Percentiles rank a stretch among this genome's conserved stretches.
These are phyloP conservation scores for Clavelina lepadiformis DNA, from an alignment of 23 tunicate species.

Conservation along the genomic window DNA sequence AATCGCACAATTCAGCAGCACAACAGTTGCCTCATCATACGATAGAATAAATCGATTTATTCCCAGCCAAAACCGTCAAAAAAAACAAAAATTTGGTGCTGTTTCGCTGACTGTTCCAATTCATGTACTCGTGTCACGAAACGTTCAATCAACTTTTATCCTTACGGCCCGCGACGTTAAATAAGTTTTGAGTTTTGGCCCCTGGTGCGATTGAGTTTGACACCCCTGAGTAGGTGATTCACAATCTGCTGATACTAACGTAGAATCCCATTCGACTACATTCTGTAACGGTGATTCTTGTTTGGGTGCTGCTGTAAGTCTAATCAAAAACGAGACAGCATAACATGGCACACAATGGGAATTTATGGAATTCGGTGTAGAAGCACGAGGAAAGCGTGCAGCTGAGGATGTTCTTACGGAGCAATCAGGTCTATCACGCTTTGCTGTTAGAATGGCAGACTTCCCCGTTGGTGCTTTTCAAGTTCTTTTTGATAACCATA, in stretches of 20 bases:
- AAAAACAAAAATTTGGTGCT: no score
- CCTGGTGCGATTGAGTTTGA: no score
- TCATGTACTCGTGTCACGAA: no score
- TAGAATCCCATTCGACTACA: constrained; percentile 19
- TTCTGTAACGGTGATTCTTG: constrained; percentile 17
- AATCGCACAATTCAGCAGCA: no score
- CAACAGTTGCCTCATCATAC: no score
- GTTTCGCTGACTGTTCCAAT: no score
- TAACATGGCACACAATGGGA: constrained; percentile 21
- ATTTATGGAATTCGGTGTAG: constrained; percentile 10
- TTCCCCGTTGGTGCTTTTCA: constrained; percentile 24
- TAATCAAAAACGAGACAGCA: constrained; percentile 21
- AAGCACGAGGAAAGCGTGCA: constrained; percentile 3
- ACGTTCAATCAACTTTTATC: no score
- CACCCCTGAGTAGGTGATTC: no score
- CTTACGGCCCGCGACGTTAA: no score
- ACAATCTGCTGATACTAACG: constrained; percentile 30
- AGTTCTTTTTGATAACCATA: constrained; percentile 19
- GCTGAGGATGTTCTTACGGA: constrained; percentile 10
- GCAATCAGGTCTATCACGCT: constrained; percentile 14
- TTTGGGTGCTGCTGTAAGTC: constrained; percentile 25
- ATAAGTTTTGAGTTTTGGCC: no score
- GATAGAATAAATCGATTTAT: no score
- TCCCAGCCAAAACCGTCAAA: no score
- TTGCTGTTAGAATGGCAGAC: constrained; percentile 17